Percentiles rank a stretch among this genome's conserved stretches.
phyloP scores from a whole-genome alignment of 2,797 vertebrate genomes.

The Peromyscus eremicus region DNA sequence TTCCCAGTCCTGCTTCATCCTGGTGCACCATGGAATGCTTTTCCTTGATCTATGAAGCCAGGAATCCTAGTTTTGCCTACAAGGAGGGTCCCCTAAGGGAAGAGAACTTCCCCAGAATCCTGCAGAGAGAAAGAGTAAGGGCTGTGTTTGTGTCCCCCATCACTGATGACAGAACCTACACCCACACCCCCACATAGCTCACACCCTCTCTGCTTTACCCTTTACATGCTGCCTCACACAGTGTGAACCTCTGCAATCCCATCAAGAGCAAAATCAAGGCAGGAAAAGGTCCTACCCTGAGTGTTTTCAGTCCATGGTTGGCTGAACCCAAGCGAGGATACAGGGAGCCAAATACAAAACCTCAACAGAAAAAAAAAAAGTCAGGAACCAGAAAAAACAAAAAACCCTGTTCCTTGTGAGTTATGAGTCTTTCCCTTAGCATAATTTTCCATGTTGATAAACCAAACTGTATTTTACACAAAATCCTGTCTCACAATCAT shows the following conservation, averaged over 20 bases:
- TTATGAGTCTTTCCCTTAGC: background rate
- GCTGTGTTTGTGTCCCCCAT: background rate
- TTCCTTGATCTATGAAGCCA: background rate
- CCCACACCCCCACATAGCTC: background rate
- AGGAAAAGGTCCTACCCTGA: background rate
- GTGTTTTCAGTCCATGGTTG: background rate
- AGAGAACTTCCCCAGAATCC: background rate
- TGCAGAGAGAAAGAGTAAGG: background rate
- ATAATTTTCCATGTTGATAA: background rate
- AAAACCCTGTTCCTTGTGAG: background rate
- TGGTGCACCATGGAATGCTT: background rate
- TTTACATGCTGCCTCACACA: no score
- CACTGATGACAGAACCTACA: background rate
- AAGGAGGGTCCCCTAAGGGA: background rate
- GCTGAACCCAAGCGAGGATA: background rate
- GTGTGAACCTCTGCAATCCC: background rate
- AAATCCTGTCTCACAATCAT: background rate
- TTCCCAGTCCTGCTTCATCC: background rate
- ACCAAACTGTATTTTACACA: background rate
- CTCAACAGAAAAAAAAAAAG: background rate
- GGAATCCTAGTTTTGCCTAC: background rate
- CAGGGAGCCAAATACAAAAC: background rate
- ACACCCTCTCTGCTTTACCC: background rate
- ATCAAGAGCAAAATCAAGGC: background rate
- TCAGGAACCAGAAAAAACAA: background rate